phyloP scores from a whole-genome alignment of 2,797 vertebrate genomes.

The Cichlasoma orientale region DNA sequence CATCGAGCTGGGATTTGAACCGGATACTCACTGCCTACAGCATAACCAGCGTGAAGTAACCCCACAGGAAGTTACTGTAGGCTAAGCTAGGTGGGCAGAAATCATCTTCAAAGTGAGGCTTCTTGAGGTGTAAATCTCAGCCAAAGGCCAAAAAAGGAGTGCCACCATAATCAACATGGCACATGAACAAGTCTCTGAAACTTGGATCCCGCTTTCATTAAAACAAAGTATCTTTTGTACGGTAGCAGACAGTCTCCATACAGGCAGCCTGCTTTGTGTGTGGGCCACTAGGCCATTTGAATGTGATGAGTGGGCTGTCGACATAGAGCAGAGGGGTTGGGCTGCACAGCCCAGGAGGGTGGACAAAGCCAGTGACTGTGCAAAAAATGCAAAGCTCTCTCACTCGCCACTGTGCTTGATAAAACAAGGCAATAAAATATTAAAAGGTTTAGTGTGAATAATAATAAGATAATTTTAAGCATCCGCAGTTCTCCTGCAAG shows the following conservation, averaged over 20 bases:
- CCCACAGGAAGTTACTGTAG: not conserved
- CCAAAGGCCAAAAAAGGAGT: slow-evolving; percentile 26
- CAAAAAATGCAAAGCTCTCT: slow-evolving; percentile 70
- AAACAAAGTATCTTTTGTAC: slow-evolving; percentile 80
- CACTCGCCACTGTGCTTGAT: slow-evolving; percentile 22
- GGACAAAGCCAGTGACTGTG: slow-evolving; percentile 82
- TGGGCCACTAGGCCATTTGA: slow-evolving; percentile 66
- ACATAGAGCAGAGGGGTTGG: slow-evolving; percentile 71
- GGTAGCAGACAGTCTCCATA: slow-evolving; percentile 62
- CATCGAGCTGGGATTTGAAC: no score
- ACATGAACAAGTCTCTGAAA: slow-evolving; percentile 60
- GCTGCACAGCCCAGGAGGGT: slow-evolving; percentile 68
- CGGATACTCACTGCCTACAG: no score
- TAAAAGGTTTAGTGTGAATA: not conserved
- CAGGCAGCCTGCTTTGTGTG: slow-evolving; percentile 59
- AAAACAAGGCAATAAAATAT: not conserved
- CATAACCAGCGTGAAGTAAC: no score
- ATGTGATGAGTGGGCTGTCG: slow-evolving; percentile 81
- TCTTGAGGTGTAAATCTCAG: slow-evolving; percentile 22
- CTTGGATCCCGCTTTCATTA: slow-evolving; percentile 43
- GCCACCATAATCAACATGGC: slow-evolving; percentile 31
- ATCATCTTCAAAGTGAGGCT: slow-evolving; percentile 13
- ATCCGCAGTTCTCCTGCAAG: not conserved
- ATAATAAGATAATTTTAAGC: not conserved
- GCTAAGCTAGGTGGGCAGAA: not conserved